Evolutionary conservation across 2,888 invertebrate species (phyloP).

Genomic region (Lampropteryx suffumata): DNA sequence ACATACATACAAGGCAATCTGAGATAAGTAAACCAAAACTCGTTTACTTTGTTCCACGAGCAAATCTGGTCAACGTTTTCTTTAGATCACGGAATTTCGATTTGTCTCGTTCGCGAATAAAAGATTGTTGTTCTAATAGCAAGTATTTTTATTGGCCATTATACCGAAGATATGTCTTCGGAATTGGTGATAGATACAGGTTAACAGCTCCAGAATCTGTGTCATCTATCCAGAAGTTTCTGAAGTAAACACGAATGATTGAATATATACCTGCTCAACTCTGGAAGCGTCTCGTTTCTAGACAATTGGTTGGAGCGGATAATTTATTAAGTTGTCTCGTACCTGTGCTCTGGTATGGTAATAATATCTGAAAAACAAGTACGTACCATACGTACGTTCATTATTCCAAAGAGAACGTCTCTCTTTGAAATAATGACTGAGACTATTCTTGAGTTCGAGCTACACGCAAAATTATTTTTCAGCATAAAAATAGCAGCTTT

Average conservation of each 20-base stretch:
- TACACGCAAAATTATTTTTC: not conserved
- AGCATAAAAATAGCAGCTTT: constrained; percentile 12
- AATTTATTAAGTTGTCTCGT: constrained; percentile 8
- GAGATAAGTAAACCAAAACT: too few species aligned
- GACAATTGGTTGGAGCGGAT: not conserved
- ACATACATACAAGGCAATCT: too few species aligned
- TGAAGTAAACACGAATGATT: constrained; percentile 22
- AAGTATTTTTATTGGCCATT: constrained; percentile 42
- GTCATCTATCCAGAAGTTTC: constrained; percentile 22
- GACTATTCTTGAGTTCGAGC: too few species aligned
- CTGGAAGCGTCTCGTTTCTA: not conserved
- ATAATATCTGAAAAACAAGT: constrained; percentile 10
- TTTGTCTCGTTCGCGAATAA: not conserved
- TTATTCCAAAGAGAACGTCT: too few species aligned
- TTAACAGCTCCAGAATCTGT: constrained; percentile 24
- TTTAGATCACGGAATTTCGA: not conserved
- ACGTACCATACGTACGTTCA: not conserved
- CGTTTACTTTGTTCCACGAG: too few species aligned
- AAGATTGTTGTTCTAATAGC: constrained; percentile 22
- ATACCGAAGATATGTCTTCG: constrained; percentile 44
- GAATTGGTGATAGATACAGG: constrained; percentile 44
- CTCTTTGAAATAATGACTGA: too few species aligned
- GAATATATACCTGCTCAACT: constrained; percentile 13
- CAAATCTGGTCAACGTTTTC: not conserved
- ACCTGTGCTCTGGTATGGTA: constrained; percentile 4